Evolutionary conservation across 2,888 invertebrate species (phyloP), one percentile per base, ranked within the genome.

Genomic region (Torymus tubicola): DNA sequence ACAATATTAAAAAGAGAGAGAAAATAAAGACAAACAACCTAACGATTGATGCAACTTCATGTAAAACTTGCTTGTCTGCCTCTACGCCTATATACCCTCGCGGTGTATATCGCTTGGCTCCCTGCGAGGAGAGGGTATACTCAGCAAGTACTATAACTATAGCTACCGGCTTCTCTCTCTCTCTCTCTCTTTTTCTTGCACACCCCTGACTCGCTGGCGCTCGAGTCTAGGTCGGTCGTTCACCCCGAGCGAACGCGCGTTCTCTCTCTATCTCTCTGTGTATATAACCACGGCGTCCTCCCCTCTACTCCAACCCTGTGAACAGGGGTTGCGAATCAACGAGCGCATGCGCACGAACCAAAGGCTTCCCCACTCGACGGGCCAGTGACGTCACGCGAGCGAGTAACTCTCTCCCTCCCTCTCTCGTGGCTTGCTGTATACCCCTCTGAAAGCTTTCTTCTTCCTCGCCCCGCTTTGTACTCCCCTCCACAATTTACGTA

Each of bases 191-290:
- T 31, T 31, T 31, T 31, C 31, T 87, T 88, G 89, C 90, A 88
- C 90, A 90, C 89, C 90, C 90, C 90, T 90, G 89, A 90, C 88
- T 88, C 84, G 71, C 21, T 65, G 50, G 67, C 65, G 52, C 67
- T 69, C 86, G 90, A 90, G 90, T 90, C 90, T 90, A 90, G 90
- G 90, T 90, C 90, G 90, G 90, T 90, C 90, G 86, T 90, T 90
- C 90, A 90, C 88, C 85, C 84, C 84, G 79, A 81, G 5, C n/a
- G 12, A 21, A 42, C 65, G 53, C 4, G 11, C 52, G 24, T 52
- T n/a, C 52, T 14, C 18, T 24, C 52, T 18, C 50, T 55, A 61
- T 10, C 50, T 63, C 31, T 50, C 53, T 50, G n/a, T 58, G 21
- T 21, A 52, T 60, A 60, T 60, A 60, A 10, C 10, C 16, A 60